Percentiles rank a stretch among this genome's conserved stretches.
These are phyloP conservation scores for Glyphotaelius pellucidus DNA, from an alignment of 2,888 invertebrate species.

Conservation along the genomic window DNA sequence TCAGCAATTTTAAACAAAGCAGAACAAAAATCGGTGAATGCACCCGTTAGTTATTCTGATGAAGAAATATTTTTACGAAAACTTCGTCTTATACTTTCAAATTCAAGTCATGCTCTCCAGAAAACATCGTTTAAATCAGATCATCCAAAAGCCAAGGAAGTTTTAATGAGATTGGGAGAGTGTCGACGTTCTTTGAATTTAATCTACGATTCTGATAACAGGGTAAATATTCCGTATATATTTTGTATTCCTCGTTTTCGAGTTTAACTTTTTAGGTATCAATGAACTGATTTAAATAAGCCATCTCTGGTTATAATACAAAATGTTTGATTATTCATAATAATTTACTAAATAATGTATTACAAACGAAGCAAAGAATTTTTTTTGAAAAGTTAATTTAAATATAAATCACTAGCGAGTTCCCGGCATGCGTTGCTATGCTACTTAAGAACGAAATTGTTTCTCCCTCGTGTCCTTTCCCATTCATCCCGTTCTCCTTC, in stretches of 20 bases:
- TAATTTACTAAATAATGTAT: too few relatives aligned
- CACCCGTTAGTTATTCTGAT: too few relatives aligned
- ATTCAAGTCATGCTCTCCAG: background rate
- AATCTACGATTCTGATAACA: background rate
- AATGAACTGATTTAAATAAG: background rate
- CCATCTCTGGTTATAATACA: background rate
- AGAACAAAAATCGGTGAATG: too few relatives aligned
- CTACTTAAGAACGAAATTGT: too few relatives aligned
- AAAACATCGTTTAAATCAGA: slow-evolving; percentile 11
- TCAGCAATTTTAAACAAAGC: too few relatives aligned
- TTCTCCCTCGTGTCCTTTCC: too few relatives aligned
- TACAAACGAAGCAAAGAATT: too few relatives aligned
- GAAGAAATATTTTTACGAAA: too few relatives aligned
- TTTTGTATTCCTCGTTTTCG: background rate
- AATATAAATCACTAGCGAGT: too few relatives aligned
- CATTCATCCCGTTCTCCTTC: too few relatives aligned
- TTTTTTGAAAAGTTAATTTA: too few relatives aligned
- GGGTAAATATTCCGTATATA: background rate
- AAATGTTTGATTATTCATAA: background rate
- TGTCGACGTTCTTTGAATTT: background rate
- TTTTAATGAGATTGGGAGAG: background rate
- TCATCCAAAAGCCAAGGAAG: background rate
- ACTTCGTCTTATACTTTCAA: background rate
- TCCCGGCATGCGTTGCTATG: too few relatives aligned
- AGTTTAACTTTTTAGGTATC: background rate